Percentiles rank a stretch among this genome's conserved stretches.
These are phyloP conservation scores for Neopelma chrysocephalum DNA, from an alignment of 2,797 vertebrate genomes.

Conservation along the genomic window DNA sequence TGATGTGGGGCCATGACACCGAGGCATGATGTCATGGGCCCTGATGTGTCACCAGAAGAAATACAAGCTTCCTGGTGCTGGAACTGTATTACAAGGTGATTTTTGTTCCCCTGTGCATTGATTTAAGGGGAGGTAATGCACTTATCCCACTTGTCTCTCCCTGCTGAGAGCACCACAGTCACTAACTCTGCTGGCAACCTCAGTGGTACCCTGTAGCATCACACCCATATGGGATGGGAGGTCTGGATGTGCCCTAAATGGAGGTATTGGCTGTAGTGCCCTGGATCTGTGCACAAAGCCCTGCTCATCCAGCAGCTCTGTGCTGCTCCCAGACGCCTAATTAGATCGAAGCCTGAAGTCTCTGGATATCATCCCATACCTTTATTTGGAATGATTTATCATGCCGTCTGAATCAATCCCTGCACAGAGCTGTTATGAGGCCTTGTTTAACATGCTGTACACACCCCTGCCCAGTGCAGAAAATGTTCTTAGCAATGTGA, in stretches of 20 bases:
- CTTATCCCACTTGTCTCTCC: neutral
- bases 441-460: slow-evolving; percentile 16
- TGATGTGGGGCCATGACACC: slow-evolving; percentile 35
- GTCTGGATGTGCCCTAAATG: neutral
- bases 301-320: neutral
- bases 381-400: slow-evolving; percentile 66
- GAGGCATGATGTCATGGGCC: slow-evolving; percentile 58
- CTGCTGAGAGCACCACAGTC: neutral
- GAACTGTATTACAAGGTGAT: slow-evolving; percentile 41
- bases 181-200: neutral
- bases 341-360: slow-evolving; percentile 49
- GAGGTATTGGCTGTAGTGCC: neutral
- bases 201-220: neutral
- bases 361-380: slow-evolving; percentile 41
- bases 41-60: slow-evolving; percentile 39
- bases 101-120: neutral
- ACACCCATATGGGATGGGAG: neutral
- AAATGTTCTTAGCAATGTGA: neutral
- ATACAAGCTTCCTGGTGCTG: slow-evolving; percentile 45
- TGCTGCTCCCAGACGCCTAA: neutral
- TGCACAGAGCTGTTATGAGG: neutral
- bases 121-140: neutral
- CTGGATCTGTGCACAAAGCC: neutral
- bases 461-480: neutral
- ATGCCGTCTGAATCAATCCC: slow-evolving; percentile 19